These are phyloP conservation scores for Beaufortia kweichowensis DNA, from an alignment of 2,113 vertebrate genomes.

Conservation along the genomic window DNA sequence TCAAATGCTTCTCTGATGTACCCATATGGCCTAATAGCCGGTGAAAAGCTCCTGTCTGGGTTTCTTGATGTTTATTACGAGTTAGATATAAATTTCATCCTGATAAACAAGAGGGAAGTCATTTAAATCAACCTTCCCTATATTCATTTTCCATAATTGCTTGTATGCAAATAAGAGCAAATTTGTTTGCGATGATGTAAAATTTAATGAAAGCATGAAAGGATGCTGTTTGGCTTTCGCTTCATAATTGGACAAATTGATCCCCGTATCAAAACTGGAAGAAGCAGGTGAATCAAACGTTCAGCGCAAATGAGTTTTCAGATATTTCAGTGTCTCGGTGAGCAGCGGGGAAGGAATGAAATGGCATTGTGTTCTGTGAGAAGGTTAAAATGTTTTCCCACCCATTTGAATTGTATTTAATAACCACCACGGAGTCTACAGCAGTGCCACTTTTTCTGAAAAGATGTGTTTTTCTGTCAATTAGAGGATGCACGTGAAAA, in stretches of 20 bases:
- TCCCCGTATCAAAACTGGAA: conserved; percentile 41
- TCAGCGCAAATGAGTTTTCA: conserved; percentile 30
- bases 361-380: conserved; percentile 35
- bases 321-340: conserved; percentile 32
- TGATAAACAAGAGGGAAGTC: conserved; percentile 53
- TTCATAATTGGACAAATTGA: conserved; percentile 53
- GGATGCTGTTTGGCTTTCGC: conserved; percentile 55
- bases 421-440: conserved; percentile 24
- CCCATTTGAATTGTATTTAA: conserved; percentile 27
- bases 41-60: neutral
- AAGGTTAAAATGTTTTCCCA: conserved; percentile 39
- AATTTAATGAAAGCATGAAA: conserved; percentile 59
- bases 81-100: conserved; percentile 53
- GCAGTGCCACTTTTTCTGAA: neutral
- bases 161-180: conserved; percentile 54
- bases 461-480: neutral
- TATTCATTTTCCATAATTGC: conserved; percentile 50
- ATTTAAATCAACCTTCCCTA: conserved; percentile 52
- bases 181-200: conserved; percentile 47
- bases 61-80: conserved; percentile 28
- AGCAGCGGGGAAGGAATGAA: conserved; percentile 18
- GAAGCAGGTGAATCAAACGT: conserved; percentile 32
- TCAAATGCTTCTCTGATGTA: conserved; percentile 9
- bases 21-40: neutral
- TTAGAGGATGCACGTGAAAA: conserved; percentile 14